Conservation (phyloP, 2,113 vertebrate genomes). For the Meleagris gallopavo region DNA sequence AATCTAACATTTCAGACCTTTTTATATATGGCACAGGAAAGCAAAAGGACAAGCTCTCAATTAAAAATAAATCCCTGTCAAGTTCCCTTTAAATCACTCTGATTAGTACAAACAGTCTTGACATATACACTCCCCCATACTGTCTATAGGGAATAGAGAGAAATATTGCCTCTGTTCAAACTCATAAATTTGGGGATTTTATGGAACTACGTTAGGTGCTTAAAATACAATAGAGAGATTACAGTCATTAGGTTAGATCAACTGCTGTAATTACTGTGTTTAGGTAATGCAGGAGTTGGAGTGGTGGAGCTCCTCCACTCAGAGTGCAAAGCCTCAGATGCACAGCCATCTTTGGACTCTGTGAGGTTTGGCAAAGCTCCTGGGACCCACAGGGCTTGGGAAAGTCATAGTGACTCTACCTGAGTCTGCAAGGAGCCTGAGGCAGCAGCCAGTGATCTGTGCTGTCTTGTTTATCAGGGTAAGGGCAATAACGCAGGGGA, state of each 20-base stretch:
- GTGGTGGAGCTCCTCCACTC: neutral
- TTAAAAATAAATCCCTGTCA: conserved; percentile 47
- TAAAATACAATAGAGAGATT: conserved; percentile 49
- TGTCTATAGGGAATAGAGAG: neutral
- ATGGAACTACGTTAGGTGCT: conserved; percentile 1
- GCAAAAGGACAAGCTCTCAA: conserved; percentile 47
- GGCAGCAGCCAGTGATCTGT: neutral
- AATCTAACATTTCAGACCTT: neutral
- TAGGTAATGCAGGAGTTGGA: neutral
- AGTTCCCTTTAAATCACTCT: conserved; percentile 28
- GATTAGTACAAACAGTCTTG: conserved; percentile 53
- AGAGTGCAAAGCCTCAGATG: neutral
- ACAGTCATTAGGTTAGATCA: conserved; percentile 33
- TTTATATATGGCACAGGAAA: neutral
- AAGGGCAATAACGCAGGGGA: neutral
- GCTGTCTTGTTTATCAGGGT: neutral
- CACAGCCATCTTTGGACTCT: neutral
- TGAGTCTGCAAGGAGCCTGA: neutral
- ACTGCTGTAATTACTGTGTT: neutral
- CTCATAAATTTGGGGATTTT: conserved; percentile 36
- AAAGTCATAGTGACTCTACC: neutral
- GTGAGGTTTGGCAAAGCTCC: neutral
- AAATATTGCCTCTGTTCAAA: conserved; percentile 57
- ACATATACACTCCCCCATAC: conserved; percentile 24
- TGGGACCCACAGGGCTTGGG: neutral